A percentile compares a stretch with the other conserved stretches of the same genome.
Conservation (phyloP, 2,888 invertebrate species). For the Tinea semifulvella region DNA sequence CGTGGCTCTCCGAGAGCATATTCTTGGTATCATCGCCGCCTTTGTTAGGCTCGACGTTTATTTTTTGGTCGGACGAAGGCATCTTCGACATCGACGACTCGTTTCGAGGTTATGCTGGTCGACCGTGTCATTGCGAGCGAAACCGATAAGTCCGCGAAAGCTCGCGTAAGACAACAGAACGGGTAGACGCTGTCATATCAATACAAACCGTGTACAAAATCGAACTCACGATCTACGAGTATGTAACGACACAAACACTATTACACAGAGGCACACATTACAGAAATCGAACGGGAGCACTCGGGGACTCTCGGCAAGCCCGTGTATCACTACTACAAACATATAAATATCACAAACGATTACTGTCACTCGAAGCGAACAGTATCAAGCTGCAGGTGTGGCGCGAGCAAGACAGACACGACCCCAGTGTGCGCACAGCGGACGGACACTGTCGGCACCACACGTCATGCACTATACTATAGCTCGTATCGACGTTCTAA, state of each 20-base stretch:
- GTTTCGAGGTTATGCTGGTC: not conserved
- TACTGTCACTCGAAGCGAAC: conserved; percentile 44
- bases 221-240: not conserved
- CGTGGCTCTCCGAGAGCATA: conserved; percentile 29
- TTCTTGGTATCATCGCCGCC: conserved; percentile 39
- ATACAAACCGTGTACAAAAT: not conserved
- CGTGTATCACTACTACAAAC: conserved; percentile 4
- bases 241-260: conserved; percentile 4
- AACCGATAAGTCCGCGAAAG: not conserved
- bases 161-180: not conserved
- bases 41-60: conserved; percentile 50
- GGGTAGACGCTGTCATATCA: not conserved
- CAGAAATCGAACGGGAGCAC: not conserved
- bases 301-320: no score
- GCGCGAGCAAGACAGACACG: conserved; percentile 45
- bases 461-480: conserved; percentile 34
- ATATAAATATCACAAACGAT: conserved; percentile 32
- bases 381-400: conserved; percentile 39
- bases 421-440: conserved; percentile 39
- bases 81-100: conserved; percentile 28
- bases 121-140: not conserved
- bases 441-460: conserved; percentile 28
- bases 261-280: not conserved
- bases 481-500: conserved; percentile 57
- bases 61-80: conserved; percentile 54